These are phyloP conservation scores for Saxicola maurus DNA, from an alignment of 2,797 vertebrate genomes.

Conservation along the genomic window DNA sequence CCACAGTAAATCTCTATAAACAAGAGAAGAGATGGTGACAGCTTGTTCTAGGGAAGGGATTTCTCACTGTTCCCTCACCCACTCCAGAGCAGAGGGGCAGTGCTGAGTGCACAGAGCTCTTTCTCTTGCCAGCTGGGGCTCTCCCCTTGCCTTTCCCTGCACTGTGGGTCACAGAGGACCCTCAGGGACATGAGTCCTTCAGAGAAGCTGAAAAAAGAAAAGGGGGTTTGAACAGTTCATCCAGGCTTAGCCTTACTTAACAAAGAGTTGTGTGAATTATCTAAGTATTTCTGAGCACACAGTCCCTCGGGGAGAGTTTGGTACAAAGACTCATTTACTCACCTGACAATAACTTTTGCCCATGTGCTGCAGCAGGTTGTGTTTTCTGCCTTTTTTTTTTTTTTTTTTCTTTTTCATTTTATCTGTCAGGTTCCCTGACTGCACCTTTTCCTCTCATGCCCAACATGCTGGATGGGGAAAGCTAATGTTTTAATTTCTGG, in stretches of 20 bases:
- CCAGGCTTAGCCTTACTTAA: background rate
- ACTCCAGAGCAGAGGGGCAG: background rate
- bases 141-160: background rate
- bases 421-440: background rate
- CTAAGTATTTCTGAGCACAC: background rate
- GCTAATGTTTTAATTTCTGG: background rate
- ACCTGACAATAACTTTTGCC: background rate
- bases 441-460: background rate
- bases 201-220: background rate
- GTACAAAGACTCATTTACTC: background rate
- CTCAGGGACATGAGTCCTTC: rapidly evolving
- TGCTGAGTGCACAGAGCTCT: background rate
- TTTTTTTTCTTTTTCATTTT: background rate
- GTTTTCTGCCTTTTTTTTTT: background rate
- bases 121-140: background rate
- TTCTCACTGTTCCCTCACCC: background rate
- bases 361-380: background rate
- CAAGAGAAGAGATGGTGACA: background rate
- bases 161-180: rapidly evolving
- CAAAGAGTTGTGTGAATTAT: background rate
- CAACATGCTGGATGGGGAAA: background rate
- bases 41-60: background rate
- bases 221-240: background rate
- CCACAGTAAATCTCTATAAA: background rate
- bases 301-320: background rate